Evolutionary conservation across 2,113 vertebrate species (phyloP).

Genomic region (Empidonax traillii): DNA sequence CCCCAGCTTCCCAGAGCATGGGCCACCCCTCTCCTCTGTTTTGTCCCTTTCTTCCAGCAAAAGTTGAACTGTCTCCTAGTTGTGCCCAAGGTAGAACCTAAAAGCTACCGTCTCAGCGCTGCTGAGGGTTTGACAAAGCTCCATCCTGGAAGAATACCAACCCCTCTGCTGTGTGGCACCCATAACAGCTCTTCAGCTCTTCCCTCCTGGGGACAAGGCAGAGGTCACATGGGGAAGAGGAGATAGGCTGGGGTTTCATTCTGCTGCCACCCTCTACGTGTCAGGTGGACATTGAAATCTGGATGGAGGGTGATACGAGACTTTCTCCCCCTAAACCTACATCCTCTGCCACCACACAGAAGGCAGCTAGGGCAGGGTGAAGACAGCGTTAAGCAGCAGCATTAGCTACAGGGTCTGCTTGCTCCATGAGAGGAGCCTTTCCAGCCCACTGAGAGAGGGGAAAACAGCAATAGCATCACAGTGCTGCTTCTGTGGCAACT

Average conservation of each 20-base stretch:
- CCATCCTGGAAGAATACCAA: not conserved
- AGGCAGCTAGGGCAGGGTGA: not conserved
- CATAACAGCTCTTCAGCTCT: not conserved
- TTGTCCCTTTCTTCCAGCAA: not conserved
- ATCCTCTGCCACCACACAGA: not conserved
- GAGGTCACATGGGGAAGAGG: not conserved
- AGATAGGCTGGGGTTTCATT: not conserved
- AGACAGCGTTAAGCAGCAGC: not conserved
- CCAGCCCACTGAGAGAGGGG: not conserved
- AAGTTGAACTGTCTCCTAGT: not conserved
- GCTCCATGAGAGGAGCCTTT: not conserved
- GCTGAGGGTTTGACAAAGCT: not conserved
- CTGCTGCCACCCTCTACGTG: not conserved
- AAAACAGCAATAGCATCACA: not conserved
- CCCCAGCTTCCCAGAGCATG: not conserved
- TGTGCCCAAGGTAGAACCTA: not conserved
- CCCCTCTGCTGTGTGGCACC: not conserved
- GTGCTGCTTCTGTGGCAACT: not conserved
- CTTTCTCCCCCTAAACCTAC: not conserved
- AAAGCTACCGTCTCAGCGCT: not conserved
- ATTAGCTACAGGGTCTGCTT: not conserved
- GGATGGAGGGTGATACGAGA: not conserved
- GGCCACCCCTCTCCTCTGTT: not conserved
- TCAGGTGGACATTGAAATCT: not conserved
- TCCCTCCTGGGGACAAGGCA: not conserved